Conservation (phyloP, 2,888 invertebrate genomes). For the Lepeophtheirus nordmannii region DNA sequence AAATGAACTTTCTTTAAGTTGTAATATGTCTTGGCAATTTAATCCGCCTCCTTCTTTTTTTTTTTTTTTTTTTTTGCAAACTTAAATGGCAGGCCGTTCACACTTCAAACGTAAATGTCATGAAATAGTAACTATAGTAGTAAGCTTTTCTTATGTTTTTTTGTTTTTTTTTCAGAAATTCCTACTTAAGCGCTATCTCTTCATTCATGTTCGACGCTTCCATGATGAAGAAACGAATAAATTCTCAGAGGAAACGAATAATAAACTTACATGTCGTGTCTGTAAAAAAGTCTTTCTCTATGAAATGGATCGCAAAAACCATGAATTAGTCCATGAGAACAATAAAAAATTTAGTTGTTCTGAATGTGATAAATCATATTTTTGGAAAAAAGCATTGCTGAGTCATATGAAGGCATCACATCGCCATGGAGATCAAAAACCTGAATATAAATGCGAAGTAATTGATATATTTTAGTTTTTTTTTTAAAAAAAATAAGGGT, state of each 20-base stretch:
- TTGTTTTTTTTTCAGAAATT: constrained; percentile 1
- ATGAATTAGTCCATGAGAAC: constrained; percentile 6
- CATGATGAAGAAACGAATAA: constrained; percentile 11
- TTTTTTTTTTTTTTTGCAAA: no score
- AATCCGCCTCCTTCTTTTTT: no score
- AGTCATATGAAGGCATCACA: not conserved
- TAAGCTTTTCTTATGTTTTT: not conserved
- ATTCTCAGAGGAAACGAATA: not conserved
- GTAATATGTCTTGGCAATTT: no score
- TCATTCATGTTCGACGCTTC: constrained; percentile 14
- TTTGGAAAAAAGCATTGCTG: constrained; percentile 11
- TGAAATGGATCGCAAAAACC: constrained; percentile 2
- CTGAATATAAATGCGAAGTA: not conserved
- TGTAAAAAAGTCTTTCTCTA: constrained; percentile 8
- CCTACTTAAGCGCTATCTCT: constrained; percentile 7
- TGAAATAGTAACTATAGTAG: no score
- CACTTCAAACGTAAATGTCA: no score
- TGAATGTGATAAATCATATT: constrained; percentile 16
- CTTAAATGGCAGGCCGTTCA: no score
- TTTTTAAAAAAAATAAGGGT: no score
- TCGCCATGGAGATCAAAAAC: not conserved
- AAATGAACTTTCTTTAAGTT: no score
- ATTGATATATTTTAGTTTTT: no score
- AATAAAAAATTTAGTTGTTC: constrained; percentile 10
- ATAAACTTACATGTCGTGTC: not conserved